Base-by-base conservation (phyloP, 2,113 vertebrate species). In the Ciconia stormi region DNA sequence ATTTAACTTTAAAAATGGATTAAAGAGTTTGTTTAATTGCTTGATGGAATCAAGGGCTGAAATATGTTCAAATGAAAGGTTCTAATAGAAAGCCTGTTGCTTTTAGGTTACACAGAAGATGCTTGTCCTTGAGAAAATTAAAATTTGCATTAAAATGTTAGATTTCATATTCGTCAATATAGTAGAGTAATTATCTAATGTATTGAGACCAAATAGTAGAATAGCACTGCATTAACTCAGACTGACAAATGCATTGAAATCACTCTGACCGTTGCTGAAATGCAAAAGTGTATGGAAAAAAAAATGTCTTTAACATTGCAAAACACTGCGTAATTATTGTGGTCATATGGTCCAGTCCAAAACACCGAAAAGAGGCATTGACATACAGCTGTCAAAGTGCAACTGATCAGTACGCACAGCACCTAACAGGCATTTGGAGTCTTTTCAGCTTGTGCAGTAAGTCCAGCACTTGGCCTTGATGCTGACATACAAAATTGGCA, bases 341-440 rank as follows among this genome's bases (percentile, higher is more conserved):
- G 15, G 12, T 42, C 14, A 59, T 50, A 27, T 10, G 5, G 30
- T 67, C 44, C 42, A 44, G 16, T 25, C 13, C 20, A 50, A 84
- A 76, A n/a, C 13, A n/a, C 1, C 4, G 1, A 36, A 17, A 72
- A 47, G 1, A 3, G 17, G 11, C 1, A 16, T 1, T 40, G 42
- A 16, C 18, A 21, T n/a, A 19, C 13, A 56, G 11, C 11, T 62
- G 27, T 14, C 56, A 44, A 47, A 27, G 32, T 44, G 23, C 21
- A 49, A 3, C 16, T 80, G 42, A 8, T 47, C 34, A 27, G 25
- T 5, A 27, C 1, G 1, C 23, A 23, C 16, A 17, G 19, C 52
- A 47, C 17, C 0, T 0, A 62, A 74, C 7, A 38, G 22, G 4
- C 8, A 13, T 55, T 6, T 32, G 23, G 42, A 36, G 16, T 21